Conservation (phyloP, 1,140 invertebrate genomes). For the Brachionus sp. region DNA sequence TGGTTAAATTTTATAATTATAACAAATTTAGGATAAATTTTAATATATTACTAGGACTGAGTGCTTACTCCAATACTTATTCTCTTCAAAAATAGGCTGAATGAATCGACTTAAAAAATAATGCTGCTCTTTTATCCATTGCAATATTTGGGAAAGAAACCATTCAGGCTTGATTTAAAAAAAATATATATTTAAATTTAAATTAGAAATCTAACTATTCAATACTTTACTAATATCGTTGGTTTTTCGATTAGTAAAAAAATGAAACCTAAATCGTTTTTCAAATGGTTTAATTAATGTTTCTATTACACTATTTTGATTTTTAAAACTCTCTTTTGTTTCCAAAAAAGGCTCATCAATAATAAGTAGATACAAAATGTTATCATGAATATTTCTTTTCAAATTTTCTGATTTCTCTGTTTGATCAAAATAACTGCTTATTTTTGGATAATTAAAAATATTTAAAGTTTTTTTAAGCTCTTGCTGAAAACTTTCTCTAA, state of each 20-base stretch:
- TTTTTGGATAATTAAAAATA: neutral
- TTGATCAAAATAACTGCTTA: neutral
- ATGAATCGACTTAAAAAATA: neutral
- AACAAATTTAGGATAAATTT: neutral
- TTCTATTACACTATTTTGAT: neutral
- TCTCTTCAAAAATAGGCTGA: neutral
- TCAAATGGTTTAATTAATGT: neutral
- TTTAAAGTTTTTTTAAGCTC: neutral
- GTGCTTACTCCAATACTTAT: neutral
- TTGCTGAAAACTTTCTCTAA: neutral
- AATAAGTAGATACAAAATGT: neutral
- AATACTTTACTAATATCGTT: conserved; percentile 27
- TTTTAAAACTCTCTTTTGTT: neutral
- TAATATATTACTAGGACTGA: neutral
- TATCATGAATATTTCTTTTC: neutral
- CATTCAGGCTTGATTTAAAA: conserved; percentile 21
- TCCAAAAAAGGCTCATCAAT: neutral
- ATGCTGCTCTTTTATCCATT: conserved; percentile 37
- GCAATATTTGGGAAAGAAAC: conserved; percentile 35
- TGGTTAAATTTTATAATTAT: neutral
- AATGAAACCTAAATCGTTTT: conserved; percentile 44
- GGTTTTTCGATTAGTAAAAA: conserved; percentile 42
- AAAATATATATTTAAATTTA: neutral
- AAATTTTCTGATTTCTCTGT: neutral
- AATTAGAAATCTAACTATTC: neutral